Percentiles rank a stretch among this genome's conserved stretches.
Evolutionary conservation across 1,140 invertebrate species (phyloP).

Genomic region (Macrocentrus cingulum): DNA sequence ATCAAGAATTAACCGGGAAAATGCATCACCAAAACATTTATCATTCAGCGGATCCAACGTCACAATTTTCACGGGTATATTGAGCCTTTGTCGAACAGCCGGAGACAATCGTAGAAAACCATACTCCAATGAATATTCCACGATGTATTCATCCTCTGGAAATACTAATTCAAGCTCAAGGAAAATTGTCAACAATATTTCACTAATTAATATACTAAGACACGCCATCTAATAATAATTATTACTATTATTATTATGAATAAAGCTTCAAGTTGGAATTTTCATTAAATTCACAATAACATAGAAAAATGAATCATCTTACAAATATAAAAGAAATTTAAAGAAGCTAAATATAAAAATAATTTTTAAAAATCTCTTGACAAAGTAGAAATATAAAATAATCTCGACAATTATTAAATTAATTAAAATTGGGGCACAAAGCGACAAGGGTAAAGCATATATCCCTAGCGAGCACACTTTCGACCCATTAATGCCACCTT

Average conservation of each 20-base stretch:
- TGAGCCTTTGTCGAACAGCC: constrained; percentile 77
- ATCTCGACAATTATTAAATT: no score
- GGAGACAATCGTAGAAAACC: constrained; percentile 91
- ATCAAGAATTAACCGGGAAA: constrained; percentile 87
- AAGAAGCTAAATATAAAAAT: no score
- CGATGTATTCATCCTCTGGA: constrained; percentile 91
- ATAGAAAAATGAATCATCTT: neutral
- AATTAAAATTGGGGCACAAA: no score
- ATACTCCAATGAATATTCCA: constrained; percentile 97
- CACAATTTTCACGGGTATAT: constrained; percentile 91
- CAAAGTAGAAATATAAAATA: no score
- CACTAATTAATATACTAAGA: neutral
- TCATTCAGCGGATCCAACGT: constrained; percentile 86
- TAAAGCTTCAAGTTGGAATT: no score
- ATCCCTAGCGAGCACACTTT: no score
- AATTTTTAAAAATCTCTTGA: no score
- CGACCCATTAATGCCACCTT: no score
- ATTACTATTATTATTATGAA: no score
- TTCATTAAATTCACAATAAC: constrained; percentile 10
- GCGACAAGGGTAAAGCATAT: no score
- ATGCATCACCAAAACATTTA: constrained; percentile 89
- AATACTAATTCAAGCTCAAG: constrained; percentile 61
- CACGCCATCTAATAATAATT: neutral
- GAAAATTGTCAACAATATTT: constrained; percentile 12
- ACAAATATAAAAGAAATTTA: neutral